Conservation (phyloP, 2,888 invertebrate species). For the Pantelozetes paolii region DNA sequence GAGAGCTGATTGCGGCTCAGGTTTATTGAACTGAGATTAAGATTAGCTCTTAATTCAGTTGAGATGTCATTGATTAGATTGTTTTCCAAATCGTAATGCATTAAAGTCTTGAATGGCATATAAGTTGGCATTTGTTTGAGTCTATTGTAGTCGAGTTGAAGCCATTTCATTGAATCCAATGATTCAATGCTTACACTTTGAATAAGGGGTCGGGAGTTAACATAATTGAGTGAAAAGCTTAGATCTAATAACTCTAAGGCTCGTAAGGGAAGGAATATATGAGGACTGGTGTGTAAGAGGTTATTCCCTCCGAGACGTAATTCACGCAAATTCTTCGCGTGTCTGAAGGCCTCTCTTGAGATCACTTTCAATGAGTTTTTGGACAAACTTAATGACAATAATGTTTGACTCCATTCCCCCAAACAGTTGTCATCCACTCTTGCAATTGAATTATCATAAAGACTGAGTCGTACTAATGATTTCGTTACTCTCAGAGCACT, state of each 20-base stretch:
- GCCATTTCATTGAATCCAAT: constrained; percentile 46
- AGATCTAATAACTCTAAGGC: constrained; percentile 75
- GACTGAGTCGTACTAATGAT: constrained; percentile 45
- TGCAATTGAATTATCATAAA: constrained; percentile 47
- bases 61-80: constrained; percentile 72
- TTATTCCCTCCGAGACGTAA: constrained; percentile 50
- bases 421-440: constrained; percentile 61
- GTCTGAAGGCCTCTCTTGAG: constrained; percentile 72
- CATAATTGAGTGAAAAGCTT: constrained; percentile 67
- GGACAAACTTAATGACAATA: constrained; percentile 82
- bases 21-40: constrained; percentile 67
- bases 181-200: constrained; percentile 27
- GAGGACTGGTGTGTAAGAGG: constrained; percentile 42
- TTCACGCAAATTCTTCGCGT: constrained; percentile 59
- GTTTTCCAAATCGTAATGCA: constrained; percentile 81
- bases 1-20: constrained; percentile 75
- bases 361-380: constrained; percentile 82
- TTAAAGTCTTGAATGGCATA: constrained; percentile 62
- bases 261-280: constrained; percentile 43
- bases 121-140: constrained; percentile 65
- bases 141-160: constrained; percentile 62
- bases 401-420: constrained; percentile 68
- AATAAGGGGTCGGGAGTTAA: constrained; percentile 8
- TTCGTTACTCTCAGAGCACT: constrained; percentile 44
- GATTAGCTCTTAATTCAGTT: constrained; percentile 63